Evolutionary conservation across 2,888 invertebrate genomes (phyloP).

Genomic region (Clusia tigrina): DNA sequence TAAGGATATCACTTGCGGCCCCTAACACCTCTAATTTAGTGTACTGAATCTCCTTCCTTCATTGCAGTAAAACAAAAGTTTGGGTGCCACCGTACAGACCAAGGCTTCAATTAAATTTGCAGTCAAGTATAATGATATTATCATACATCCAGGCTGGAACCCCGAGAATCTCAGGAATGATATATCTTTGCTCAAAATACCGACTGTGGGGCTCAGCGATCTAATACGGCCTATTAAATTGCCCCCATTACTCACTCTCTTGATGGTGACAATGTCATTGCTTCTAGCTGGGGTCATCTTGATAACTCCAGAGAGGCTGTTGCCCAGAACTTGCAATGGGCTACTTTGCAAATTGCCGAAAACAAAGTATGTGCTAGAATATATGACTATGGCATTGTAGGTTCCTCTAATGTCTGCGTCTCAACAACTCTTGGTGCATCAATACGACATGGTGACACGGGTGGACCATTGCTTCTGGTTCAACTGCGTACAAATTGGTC

Average conservation of each 20-base stretch:
- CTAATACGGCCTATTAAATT: constrained; percentile 24
- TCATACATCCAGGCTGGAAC: constrained; percentile 52
- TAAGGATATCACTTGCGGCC: too few relatives aligned
- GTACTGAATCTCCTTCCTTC: too few relatives aligned
- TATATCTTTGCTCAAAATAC: constrained; percentile 34
- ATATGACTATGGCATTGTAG: too few relatives aligned
- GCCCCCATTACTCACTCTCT: constrained; percentile 17
- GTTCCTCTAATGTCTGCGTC: constrained; percentile 46
- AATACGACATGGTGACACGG: constrained; percentile 44
- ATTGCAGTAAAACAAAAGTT: constrained; percentile 31
- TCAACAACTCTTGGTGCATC: constrained; percentile 39
- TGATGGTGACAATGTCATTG: constrained; percentile 28
- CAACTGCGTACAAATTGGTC: constrained; percentile 35
- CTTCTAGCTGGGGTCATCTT: constrained; percentile 43
- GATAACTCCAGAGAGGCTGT: too few relatives aligned
- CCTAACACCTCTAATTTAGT: too few relatives aligned
- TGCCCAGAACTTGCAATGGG: constrained; percentile 38
- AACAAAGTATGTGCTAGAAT: too few relatives aligned
- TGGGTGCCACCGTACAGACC: constrained; percentile 37
- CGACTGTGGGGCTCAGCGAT: background rate
- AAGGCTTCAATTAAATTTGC: background rate
- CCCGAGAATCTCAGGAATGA: constrained; percentile 34
- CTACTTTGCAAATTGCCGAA: too few relatives aligned
- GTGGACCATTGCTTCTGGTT: constrained; percentile 38
- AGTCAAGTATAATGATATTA: background rate